phyloP scores from a whole-genome alignment of 2,113 vertebrate genomes.

The Scopus umbretta region DNA sequence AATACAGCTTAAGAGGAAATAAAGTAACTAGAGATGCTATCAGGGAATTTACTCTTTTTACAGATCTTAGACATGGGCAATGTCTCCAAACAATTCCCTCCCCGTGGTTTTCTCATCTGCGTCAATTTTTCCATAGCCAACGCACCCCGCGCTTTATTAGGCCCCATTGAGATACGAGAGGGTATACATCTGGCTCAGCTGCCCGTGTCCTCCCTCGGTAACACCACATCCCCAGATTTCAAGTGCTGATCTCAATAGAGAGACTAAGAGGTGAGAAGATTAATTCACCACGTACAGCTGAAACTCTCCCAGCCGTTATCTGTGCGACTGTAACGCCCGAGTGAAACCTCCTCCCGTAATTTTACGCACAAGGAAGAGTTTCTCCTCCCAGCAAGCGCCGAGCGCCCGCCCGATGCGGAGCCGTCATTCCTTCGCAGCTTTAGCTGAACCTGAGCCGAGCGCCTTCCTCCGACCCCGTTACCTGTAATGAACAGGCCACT shows the following conservation, averaged over 20 bases:
- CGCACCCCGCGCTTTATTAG: neutral
- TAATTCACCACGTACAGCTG: neutral
- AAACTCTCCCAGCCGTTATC: neutral
- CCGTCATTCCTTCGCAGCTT: neutral
- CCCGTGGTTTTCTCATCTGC: neutral
- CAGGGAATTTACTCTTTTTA: neutral
- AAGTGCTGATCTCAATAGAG: neutral
- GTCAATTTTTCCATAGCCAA: neutral
- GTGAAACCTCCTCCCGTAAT: neutral
- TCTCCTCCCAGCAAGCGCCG: neutral
- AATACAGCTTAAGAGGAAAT: neutral
- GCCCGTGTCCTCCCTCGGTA: neutral
- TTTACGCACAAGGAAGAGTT: neutral
- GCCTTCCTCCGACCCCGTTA: neutral
- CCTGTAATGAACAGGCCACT: neutral
- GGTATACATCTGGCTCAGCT: too few species aligned
- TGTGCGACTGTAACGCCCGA: accelerated
- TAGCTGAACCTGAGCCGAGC: neutral
- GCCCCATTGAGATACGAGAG: neutral
- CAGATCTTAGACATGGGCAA: neutral
- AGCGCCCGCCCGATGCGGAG: neutral
- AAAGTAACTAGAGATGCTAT: neutral
- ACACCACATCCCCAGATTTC: neutral
- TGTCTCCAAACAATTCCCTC: neutral
- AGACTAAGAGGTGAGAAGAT: neutral